A percentile compares a stretch with the other conserved stretches of the same genome.
phyloP scores from a whole-genome alignment of 2,888 invertebrate species.

The Melanostoma scalare region DNA sequence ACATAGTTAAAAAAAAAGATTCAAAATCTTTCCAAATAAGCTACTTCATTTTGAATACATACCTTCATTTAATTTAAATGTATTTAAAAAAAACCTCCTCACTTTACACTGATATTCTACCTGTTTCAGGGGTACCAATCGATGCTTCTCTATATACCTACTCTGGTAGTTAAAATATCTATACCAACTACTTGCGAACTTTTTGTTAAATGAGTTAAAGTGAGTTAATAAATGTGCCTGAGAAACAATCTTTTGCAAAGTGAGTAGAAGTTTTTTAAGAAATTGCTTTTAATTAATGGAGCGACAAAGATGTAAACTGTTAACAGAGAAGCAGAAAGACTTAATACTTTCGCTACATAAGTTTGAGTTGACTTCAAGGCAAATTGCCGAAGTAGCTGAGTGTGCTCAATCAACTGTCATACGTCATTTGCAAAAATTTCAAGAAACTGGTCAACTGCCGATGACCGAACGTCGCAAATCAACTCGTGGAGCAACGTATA shows the following conservation, averaged over 20 bases:
- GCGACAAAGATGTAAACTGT: conserved; percentile 7
- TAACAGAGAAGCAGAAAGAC: conserved; percentile 40
- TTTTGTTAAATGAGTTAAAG: not conserved
- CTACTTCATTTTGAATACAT: no score
- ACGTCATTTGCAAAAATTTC: conserved; percentile 53
- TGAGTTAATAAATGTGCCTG: not conserved
- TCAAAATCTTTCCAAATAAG: no score
- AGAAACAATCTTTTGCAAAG: conserved; percentile 26
- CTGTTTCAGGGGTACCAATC: conserved; percentile 48
- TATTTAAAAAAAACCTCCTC: conserved; percentile 14
- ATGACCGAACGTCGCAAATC: conserved; percentile 39
- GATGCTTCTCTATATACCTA: conserved; percentile 8
- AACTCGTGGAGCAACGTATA: conserved; percentile 5
- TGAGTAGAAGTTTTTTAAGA: conserved; percentile 38
- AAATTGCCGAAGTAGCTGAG: conserved; percentile 42
- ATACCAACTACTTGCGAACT: not conserved
- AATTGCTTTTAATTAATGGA: conserved; percentile 14
- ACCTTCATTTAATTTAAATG: not conserved
- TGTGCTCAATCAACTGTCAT: conserved; percentile 56
- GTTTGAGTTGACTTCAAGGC: conserved; percentile 39
- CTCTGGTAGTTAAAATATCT: conserved; percentile 9
- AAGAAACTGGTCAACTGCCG: conserved; percentile 39
- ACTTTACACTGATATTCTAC: conserved; percentile 51
- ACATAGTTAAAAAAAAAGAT: no score
- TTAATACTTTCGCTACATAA: conserved; percentile 44